Evolutionary conservation across 2,888 invertebrate genomes (phyloP), one percentile per base, ranked within the genome.

Genomic region (Nebria salina): DNA sequence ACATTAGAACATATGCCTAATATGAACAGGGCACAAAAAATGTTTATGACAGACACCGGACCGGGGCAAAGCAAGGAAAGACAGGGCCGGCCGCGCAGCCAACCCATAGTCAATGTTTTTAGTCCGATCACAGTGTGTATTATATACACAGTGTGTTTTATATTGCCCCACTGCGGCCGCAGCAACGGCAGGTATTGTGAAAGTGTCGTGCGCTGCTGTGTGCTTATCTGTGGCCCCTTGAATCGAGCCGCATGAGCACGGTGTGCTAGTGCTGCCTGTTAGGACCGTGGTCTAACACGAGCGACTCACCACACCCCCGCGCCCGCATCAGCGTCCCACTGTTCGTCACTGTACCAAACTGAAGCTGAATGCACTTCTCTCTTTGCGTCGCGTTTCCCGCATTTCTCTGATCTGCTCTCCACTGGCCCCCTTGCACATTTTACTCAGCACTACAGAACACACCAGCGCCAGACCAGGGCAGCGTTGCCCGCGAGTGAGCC

Each of bases 131-230:
- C 64, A 64, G 54, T 54, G 11, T 54, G 54, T 43, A 6, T 8
- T 15, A 15, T 54, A 74, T 54, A 74, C 20, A 64, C 15, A 75
- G 64, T 54, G 64, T 54, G 54, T 75, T 43, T 54, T 75, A 54
- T 20, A 64, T 54, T 54, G 20, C 65, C 75, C 75, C 75, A 20
- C 65, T 76, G 9, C 11, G 25, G 87, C 87, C 86, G 85, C 85
- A 86, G 86, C 87, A 88, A 79, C 42, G 72, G 84, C 84, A 85
- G 86, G 87, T 86, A 87, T 88, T 89, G 89, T 88, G 89, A 89
- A 89, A 89, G 88, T 88, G 72, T 66, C 73, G 73, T 34, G 13
- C 34, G 70, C 70, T 70, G 70, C 41, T 11, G 42, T 73, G 73
- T 81, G 76, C 41, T 66, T 76, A 66, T 66, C 76, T 66, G 66